A percentile compares a stretch with the other conserved stretches of the same genome.
Conservation (phyloP, 2,888 invertebrate genomes). For the Diloba caeruleocephala region DNA sequence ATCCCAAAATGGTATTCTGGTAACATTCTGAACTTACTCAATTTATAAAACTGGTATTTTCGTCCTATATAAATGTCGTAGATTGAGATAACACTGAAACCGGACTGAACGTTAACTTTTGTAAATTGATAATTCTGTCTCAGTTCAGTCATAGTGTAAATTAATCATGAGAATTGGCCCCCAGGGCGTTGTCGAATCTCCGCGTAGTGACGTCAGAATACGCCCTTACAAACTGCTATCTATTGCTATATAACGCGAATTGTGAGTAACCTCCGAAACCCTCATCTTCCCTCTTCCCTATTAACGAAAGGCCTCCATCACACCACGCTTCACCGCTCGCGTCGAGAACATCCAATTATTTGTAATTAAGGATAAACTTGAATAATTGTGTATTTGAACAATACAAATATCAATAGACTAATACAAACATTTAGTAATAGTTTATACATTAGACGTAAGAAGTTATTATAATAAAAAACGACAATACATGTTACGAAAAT, state of each 20-base stretch:
- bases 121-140: too few species aligned
- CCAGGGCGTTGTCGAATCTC: neutral
- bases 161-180: too few species aligned
- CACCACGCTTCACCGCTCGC: constrained; percentile 37
- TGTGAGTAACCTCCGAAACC: constrained; percentile 13
- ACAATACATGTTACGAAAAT: constrained; percentile 83
- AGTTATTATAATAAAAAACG: constrained; percentile 76
- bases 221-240: constrained; percentile 5
- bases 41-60: too few species aligned
- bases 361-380: constrained; percentile 45
- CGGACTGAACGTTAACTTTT: too few species aligned
- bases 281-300: constrained; percentile 11
- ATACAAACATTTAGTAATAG: constrained; percentile 62
- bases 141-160: too few species aligned
- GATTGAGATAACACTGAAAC: too few species aligned
- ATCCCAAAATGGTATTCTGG: too few species aligned
- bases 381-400: constrained; percentile 46
- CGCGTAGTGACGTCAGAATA: constrained; percentile 12
- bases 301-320: constrained; percentile 28
- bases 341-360: constrained; percentile 54
- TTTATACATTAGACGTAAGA: constrained; percentile 71
- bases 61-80: too few species aligned
- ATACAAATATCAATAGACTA: constrained; percentile 53
- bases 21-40: too few species aligned
- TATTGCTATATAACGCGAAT: constrained; percentile 10